Percentiles rank a stretch among this genome's conserved stretches.
phyloP scores from a whole-genome alignment of 1,140 invertebrate species.

The Aphelenchoides besseyi region DNA sequence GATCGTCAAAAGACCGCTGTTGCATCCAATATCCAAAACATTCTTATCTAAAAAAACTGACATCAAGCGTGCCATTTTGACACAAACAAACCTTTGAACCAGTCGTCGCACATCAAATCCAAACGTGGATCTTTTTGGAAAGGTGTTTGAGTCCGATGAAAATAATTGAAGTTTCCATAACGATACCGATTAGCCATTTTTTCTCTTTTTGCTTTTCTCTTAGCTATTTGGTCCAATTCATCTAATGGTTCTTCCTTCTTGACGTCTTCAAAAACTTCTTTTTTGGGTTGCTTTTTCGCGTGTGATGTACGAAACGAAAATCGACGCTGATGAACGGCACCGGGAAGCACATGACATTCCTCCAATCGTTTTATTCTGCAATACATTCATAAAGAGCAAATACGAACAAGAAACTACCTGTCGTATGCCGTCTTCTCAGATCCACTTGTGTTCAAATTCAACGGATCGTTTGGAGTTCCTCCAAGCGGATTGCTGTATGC shows the following conservation, averaged over 20 bases:
- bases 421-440: constrained; percentile 17
- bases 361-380: neutral
- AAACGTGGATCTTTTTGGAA: constrained; percentile 12
- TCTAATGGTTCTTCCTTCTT: too few species aligned
- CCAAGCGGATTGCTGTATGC: neutral
- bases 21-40: constrained; percentile 93
- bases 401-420: constrained; percentile 5
- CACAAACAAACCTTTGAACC: constrained; percentile 21
- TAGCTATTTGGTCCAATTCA: too few species aligned
- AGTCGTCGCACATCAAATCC: constrained; percentile 24
- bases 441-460: constrained; percentile 32
- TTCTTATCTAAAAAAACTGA: constrained; percentile 74
- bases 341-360: neutral
- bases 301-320: constrained; percentile 19
- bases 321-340: constrained; percentile 18
- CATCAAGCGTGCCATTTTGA: constrained; percentile 80
- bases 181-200: neutral
- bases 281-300: constrained; percentile 11
- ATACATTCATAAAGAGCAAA: too few species aligned
- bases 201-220: neutral
- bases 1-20: constrained; percentile 85
- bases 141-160: neutral
- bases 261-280: too few species aligned
- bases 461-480: constrained; percentile 31
- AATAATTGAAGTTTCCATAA: constrained; percentile 26